Percentiles rank a stretch among this genome's conserved stretches.
phyloP scores from a whole-genome alignment of 2,113 vertebrate genomes.

The Bos javanicus region DNA sequence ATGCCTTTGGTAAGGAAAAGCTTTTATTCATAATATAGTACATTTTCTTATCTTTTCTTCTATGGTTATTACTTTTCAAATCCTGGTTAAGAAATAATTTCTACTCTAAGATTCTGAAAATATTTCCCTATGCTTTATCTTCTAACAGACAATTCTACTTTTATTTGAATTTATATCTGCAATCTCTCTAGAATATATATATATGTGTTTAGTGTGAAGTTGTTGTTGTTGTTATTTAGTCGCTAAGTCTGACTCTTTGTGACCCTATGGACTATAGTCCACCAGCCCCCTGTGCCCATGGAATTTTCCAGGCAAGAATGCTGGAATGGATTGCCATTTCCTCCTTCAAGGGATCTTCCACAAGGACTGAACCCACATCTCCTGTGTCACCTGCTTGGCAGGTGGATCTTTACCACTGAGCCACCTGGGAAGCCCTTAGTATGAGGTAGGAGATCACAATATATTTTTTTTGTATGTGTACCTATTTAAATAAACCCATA shows the following conservation, averaged over 20 bases:
- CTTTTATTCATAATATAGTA: background rate
- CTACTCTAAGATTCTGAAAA: background rate
- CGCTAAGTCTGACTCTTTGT: rapidly evolving
- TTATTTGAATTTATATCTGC: background rate
- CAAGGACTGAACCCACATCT: background rate
- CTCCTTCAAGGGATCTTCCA: background rate
- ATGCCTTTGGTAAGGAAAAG: background rate
- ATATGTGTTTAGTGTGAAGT: background rate
- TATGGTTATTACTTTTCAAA: background rate
- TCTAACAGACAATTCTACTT: background rate
- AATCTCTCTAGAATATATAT: background rate
- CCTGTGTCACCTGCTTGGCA: background rate
- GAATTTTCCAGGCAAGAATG: background rate
- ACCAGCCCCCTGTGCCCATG: background rate
- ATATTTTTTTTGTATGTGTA: background rate
- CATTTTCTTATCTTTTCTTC: background rate
- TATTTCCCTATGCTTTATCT: background rate
- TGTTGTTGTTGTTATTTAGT: background rate
- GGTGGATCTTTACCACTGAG: background rate
- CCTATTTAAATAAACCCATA: background rate
- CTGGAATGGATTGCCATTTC: background rate
- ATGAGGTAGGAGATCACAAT: background rate
- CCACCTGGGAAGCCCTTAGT: background rate
- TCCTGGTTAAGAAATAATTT: background rate
- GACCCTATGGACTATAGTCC: background rate